Base-by-base conservation (phyloP, 2,888 invertebrate genomes). In the Synergus laeviventris region DNA sequence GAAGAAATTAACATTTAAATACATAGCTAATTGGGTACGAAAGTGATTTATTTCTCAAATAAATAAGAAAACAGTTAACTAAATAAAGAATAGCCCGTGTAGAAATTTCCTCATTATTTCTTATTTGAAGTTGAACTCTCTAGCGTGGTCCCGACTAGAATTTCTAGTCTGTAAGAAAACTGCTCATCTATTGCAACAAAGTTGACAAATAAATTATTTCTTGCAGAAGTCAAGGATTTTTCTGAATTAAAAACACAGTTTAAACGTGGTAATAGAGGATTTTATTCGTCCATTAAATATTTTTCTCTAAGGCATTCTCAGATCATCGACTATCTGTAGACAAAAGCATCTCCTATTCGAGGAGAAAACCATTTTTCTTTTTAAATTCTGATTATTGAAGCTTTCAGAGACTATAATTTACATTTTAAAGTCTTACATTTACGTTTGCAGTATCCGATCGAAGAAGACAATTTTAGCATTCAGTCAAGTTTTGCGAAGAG, bases 281-380 rank as follows among this genome's bases (percentile, higher is more conserved):
- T 70, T 70, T 70, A 49, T 70, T 70, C 49, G 70, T 70, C 70
- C 70, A 70, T 70, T 49, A 70, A 70, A 70, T 70, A 70, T 70
- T 49, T 49, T 70, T 12, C 49, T 70, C 31, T 31, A 70, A 70
- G 24, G 70, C 70, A 70, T 49, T 54, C n/a, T 36, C 70, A 70
- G n/a, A 70, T 45, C 24, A 70, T 70, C 66, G 66, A 70, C 36
- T 70, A 54, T 70, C 49, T 49, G 70, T 36, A 49, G 49, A 70
- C n/a, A 70, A 18, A 70, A 70, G 70, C 70, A n/a, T 7, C 70
- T 7, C 70, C 49, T 49, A 21, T 70, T 45, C 45, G 49, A 11
- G 31, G 70, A n/a, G 12, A 54, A 70, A 45, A 66, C 42, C 45
- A 70, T 16, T 39, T 64, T 64, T 64, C 42, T 64, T 64, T 18